Evolutionary conservation across 2,797 vertebrate species (phyloP).

Genomic region (Momotus momota): DNA sequence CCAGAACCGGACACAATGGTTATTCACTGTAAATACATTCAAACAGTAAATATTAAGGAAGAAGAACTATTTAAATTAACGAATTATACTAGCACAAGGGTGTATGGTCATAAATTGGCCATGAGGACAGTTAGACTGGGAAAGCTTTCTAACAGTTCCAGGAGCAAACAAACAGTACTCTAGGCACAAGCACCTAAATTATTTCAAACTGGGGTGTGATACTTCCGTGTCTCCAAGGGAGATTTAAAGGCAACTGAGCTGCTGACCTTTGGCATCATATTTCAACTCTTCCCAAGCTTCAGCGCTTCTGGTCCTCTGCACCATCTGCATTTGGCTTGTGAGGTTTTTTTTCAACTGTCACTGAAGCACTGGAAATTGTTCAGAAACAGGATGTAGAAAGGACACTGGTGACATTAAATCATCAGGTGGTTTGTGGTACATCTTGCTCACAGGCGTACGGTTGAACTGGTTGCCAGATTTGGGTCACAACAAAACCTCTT

Average conservation of each 20-base stretch:
- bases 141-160: conserved; percentile 13
- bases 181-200: not conserved
- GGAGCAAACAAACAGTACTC: not conserved
- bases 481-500: not conserved
- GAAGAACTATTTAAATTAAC: not conserved
- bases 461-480: conserved; percentile 3
- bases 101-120: not conserved
- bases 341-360: not conserved
- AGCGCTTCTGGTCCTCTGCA: not conserved
- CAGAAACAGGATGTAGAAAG: conserved; percentile 49
- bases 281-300: not conserved
- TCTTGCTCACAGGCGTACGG: not conserved
- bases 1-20: rapidly evolving
- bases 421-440: conserved; percentile 30
- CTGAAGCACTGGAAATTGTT: conserved; percentile 46
- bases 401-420: conserved; percentile 34
- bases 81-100: not conserved
- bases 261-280: not conserved
- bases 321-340: not conserved
- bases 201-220: not conserved
- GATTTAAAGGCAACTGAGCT: not conserved
- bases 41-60: not conserved
- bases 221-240: not conserved
- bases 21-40: not conserved
- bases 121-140: not conserved